Percentiles rank a stretch among this genome's conserved stretches.
These are phyloP conservation scores for Tuta absoluta DNA, from an alignment of 2,888 invertebrate genomes.

Conservation along the genomic window DNA sequence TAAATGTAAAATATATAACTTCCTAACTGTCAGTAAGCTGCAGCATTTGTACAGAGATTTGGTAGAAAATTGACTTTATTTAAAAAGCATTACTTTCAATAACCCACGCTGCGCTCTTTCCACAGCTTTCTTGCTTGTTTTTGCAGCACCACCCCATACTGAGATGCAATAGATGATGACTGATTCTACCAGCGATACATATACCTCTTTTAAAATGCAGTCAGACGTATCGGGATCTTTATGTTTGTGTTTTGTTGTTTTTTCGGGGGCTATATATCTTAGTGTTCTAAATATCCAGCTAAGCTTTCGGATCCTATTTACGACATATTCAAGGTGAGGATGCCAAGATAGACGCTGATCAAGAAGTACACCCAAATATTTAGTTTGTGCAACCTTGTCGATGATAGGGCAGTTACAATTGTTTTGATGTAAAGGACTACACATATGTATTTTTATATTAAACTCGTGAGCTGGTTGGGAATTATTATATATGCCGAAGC, in stretches of 20 bases:
- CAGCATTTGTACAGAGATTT: too few relatives aligned
- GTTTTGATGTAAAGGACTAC: background rate
- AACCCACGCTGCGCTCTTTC: conserved; percentile 32
- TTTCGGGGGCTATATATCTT: background rate
- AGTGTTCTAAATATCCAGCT: conserved; percentile 15
- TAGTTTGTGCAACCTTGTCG: background rate
- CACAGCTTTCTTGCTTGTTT: conserved; percentile 30
- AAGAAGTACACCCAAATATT: conserved; percentile 2
- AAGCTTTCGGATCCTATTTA: background rate
- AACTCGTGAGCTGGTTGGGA: background rate
- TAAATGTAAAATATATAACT: too few relatives aligned
- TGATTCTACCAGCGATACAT: conserved; percentile 1
- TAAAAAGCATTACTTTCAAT: too few relatives aligned
- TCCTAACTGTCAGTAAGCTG: too few relatives aligned
- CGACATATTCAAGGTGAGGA: background rate
- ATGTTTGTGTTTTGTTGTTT: too few relatives aligned
- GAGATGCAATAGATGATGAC: background rate
- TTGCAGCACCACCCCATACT: conserved; percentile 6
- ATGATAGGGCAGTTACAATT: background rate
- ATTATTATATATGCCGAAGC: background rate
- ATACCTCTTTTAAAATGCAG: background rate
- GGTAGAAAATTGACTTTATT: too few relatives aligned
- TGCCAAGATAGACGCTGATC: conserved; percentile 1
- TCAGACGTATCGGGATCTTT: background rate
- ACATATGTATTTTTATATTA: background rate